A percentile compares a stretch with the other conserved stretches of the same genome.
Evolutionary conservation across 2,888 invertebrate species (phyloP).

Genomic region (Autographa gamma): DNA sequence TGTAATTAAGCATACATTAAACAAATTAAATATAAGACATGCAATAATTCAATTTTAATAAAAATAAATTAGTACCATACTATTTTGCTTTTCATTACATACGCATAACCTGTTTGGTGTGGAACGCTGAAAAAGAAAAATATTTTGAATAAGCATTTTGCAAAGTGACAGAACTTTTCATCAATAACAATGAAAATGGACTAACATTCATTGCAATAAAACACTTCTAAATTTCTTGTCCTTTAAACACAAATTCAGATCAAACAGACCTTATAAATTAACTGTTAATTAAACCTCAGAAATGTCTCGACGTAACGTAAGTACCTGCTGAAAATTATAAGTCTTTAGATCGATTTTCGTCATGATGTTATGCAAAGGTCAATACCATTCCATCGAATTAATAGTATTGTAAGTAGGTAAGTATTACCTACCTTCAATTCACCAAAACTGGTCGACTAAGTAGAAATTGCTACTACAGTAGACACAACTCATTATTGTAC

Average conservation of each 20-base stretch:
- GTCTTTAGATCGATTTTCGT: no score
- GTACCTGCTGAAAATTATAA: constrained; percentile 23
- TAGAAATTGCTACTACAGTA: no score
- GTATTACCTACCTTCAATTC: no score
- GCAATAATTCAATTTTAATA: background rate
- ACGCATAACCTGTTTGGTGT: background rate
- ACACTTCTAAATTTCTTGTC: constrained; percentile 1
- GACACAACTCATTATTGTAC: no score
- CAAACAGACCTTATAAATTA: background rate
- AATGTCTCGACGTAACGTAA: constrained; percentile 68
- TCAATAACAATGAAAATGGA: background rate
- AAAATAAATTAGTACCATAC: background rate
- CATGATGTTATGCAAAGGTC: no score
- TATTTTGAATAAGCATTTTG: background rate
- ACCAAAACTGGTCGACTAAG: no score
- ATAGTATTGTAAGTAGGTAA: no score
- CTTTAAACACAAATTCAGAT: background rate
- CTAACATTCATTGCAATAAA: background rate
- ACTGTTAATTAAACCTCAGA: background rate
- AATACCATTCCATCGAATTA: no score
- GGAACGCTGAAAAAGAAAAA: background rate
- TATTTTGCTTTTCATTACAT: background rate
- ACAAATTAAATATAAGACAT: background rate
- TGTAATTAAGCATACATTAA: background rate
- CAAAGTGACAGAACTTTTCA: background rate